phyloP scores from a whole-genome alignment of 2,888 invertebrate genomes.

The Lasiommata megera region DNA sequence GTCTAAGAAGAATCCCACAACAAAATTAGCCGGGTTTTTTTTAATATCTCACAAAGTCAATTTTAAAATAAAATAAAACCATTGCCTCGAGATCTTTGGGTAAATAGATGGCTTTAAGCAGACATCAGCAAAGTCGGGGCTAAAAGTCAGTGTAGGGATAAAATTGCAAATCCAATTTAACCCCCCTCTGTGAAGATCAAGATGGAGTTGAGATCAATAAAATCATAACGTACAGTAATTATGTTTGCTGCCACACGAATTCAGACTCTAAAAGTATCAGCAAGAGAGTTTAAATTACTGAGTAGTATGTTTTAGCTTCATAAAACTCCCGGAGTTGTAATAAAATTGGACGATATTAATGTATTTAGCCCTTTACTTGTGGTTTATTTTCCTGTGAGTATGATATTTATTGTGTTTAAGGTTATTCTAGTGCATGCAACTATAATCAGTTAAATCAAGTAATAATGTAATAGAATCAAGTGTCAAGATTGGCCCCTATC shows the following conservation, averaged over 20 bases:
- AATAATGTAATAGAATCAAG: too few species aligned
- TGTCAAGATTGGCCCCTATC: too few species aligned
- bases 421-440: not conserved
- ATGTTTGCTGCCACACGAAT: conserved; percentile 18
- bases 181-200: conserved; percentile 38
- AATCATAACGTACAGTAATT: conserved; percentile 36
- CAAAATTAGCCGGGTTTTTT: too few species aligned
- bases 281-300: not conserved
- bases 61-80: too few species aligned
- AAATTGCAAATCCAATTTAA: conserved; percentile 35
- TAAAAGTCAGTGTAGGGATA: conserved; percentile 23
- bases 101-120: too few species aligned
- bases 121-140: conserved; percentile 31
- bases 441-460: too few species aligned
- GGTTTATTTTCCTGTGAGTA: conserved; percentile 15
- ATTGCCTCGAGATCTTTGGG: too few species aligned
- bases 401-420: not conserved
- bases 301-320: not conserved
- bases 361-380: conserved; percentile 10
- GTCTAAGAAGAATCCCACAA: too few species aligned
- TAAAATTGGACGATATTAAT: conserved; percentile 30
- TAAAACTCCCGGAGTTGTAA: conserved; percentile 29
- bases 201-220: conserved; percentile 35
- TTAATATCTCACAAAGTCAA: too few species aligned
- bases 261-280: not conserved